Base-by-base conservation (phyloP, 2,888 invertebrate species). In the Dermolepida albohirtum region DNA sequence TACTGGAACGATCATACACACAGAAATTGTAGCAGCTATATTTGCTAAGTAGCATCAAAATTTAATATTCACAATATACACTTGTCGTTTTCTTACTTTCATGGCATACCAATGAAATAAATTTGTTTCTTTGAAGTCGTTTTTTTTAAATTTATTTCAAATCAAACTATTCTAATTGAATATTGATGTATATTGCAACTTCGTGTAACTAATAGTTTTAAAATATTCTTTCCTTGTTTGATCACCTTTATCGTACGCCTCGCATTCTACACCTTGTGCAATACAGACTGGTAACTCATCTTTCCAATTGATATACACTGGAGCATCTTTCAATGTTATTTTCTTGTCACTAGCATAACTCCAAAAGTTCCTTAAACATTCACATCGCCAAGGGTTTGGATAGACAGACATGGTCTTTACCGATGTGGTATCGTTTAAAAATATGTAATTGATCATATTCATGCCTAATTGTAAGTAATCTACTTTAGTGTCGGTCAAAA, bases 331-430 rank as follows among this genome's bases (percentile, higher is more conserved):
- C 16, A 65, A 11, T 34, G n/a, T 17, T 14, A 65, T 54, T n/a
- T 29, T 10, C n/a, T 41, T 50, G 10, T 27, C 43, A 22, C n/a
- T 51, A 6, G 50, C 27, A 12, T 22, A 39, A 29, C 22, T 11
- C 59, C 59, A 57, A n/a, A 67, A 62, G 11, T 57, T 50, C 7
- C 51, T 14, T 27, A 67, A 57, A 43, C 66, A 67, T 12, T 47
- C 66, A 34, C 66, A 67, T 0, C 57, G 22, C 51, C 57, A 67
- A 2, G 66, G 66, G 41, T 67, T 67, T 7, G 66, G 66, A 51
- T 67, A 59, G 7, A 51, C 43, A 10, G 57, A 57, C 43, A 67
- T 62, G 27, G 22, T 16, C 12, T 67, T 59, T 41, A 67, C 50
- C 1, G 17, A 17, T 2, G 44, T 51, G 2, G 41, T 50, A 43